Percentiles rank a stretch among this genome's conserved stretches.
Conservation (phyloP, 92 coral and sea anemone genomes). For the Porites evermanni region DNA sequence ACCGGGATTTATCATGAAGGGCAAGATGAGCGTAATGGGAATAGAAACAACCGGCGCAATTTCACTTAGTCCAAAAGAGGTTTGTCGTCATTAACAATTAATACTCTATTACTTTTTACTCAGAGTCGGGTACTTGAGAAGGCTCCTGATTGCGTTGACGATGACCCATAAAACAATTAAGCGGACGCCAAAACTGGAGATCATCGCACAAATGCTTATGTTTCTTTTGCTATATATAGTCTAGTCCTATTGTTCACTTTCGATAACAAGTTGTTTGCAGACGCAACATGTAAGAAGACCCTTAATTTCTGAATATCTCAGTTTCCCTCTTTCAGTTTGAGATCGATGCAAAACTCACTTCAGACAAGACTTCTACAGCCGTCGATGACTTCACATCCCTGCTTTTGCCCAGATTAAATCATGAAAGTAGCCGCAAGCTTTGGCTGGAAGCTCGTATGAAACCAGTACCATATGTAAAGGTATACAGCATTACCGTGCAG, state of each 20-base stretch:
- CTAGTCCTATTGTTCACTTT: too few relatives aligned
- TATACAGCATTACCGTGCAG: constrained; percentile 8
- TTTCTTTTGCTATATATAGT: too few relatives aligned
- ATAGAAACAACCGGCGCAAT: constrained; percentile 84
- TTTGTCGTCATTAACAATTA: not conserved
- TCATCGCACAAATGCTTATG: too few relatives aligned
- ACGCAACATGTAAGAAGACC: too few relatives aligned
- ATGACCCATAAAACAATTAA: too few relatives aligned
- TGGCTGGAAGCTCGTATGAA: constrained; percentile 84
- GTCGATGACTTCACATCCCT: constrained; percentile 74
- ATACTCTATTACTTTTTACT: too few relatives aligned
- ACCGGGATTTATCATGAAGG: constrained; percentile 82
- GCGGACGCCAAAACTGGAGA: too few relatives aligned
- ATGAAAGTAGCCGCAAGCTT: constrained; percentile 66
- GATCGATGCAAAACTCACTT: constrained; percentile 69
- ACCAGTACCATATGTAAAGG: constrained; percentile 92
- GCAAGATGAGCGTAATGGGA: constrained; percentile 86
- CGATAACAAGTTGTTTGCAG: too few relatives aligned
- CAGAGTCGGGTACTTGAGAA: too few relatives aligned
- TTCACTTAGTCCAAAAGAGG: constrained; percentile 79
- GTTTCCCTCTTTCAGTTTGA: constrained; percentile 65
- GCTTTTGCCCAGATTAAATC: constrained; percentile 40
- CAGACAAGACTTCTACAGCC: constrained; percentile 35
- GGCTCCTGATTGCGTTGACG: too few relatives aligned
- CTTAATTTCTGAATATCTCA: not conserved